A percentile compares a stretch with the other conserved stretches of the same genome.
These are phyloP conservation scores for Heliconius sara DNA, from an alignment of 2,888 invertebrate genomes.

Conservation along the genomic window DNA sequence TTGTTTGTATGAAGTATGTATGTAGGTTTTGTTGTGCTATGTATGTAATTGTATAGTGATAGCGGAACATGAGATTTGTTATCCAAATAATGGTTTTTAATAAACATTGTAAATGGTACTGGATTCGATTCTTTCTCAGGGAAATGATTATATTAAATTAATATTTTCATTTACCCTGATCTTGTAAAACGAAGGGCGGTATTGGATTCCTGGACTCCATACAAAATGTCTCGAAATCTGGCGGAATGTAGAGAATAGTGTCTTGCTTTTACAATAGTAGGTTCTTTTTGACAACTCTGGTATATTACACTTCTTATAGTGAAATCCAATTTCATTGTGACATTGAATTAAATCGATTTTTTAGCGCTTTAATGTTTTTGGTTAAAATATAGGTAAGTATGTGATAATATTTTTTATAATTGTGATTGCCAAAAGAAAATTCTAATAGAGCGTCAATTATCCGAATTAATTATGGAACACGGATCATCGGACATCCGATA, in stretches of 20 bases:
- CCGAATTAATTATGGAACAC: not conserved
- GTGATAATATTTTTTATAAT: slow-evolving; percentile 3
- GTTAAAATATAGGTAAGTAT: not conserved
- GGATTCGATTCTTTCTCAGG: not conserved
- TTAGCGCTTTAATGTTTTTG: not conserved
- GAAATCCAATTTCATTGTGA: slow-evolving; percentile 8
- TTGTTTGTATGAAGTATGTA: slow-evolving; percentile 49
- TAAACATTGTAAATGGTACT: not conserved
- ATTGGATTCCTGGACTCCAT: not conserved
- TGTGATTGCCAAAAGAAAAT: slow-evolving; percentile 13
- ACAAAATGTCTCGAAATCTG: not conserved
- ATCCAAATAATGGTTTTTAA: slow-evolving; percentile 47
- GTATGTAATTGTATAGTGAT: slow-evolving; percentile 44
- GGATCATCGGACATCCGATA: not conserved
- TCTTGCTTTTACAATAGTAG: not conserved
- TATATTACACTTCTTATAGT: not conserved
- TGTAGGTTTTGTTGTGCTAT: slow-evolving; percentile 53
- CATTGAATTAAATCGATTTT: not conserved
- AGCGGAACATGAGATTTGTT: slow-evolving; percentile 48
- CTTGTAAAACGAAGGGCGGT: not conserved
- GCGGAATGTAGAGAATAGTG: not conserved
- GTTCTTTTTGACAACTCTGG: too few species aligned
- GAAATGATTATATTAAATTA: not conserved
- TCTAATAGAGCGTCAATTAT: not conserved
- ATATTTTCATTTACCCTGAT: not conserved